Evolutionary conservation across 1,140 invertebrate species (phyloP).

Genomic region (Heliothis subflexa): DNA sequence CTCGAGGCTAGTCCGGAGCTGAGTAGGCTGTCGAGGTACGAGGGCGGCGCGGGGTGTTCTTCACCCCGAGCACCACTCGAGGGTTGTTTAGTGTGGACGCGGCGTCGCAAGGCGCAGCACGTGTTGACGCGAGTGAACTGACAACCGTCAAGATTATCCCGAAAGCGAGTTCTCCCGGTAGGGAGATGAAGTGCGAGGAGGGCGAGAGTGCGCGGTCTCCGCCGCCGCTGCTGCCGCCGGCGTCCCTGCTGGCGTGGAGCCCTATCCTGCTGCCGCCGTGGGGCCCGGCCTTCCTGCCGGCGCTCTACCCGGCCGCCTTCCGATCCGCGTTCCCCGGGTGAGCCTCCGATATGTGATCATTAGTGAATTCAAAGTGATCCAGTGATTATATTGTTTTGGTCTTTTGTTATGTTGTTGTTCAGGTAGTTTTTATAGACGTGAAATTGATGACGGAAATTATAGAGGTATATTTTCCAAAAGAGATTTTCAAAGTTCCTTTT

Average conservation of each 20-base stretch:
- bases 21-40: conserved; percentile 84
- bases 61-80: conserved; percentile 85
- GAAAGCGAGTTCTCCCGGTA: conserved; percentile 79
- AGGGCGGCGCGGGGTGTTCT: conserved; percentile 83
- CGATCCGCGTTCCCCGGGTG: conserved; percentile 87
- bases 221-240: conserved; percentile 82
- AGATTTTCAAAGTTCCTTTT: no score
- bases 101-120: conserved; percentile 80
- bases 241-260: conserved; percentile 86
- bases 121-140: conserved; percentile 68
- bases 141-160: conserved; percentile 80
- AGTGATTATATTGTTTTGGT: conserved; percentile 20
- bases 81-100: conserved; percentile 84
- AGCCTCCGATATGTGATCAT: conserved; percentile 60
- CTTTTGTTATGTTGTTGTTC: neutral
- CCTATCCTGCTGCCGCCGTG: conserved; percentile 87
- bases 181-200: conserved; percentile 84
- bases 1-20: conserved; percentile 72
- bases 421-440: neutral
- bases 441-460: no score
- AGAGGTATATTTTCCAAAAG: no score
- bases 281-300: conserved; percentile 86
- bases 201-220: conserved; percentile 81
- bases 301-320: conserved; percentile 87
- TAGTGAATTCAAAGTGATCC: conserved; percentile 28